Percentiles rank a stretch among this genome's conserved stretches.
Evolutionary conservation across 2,888 invertebrate genomes (phyloP).

Genomic region (Philereme vetulata): DNA sequence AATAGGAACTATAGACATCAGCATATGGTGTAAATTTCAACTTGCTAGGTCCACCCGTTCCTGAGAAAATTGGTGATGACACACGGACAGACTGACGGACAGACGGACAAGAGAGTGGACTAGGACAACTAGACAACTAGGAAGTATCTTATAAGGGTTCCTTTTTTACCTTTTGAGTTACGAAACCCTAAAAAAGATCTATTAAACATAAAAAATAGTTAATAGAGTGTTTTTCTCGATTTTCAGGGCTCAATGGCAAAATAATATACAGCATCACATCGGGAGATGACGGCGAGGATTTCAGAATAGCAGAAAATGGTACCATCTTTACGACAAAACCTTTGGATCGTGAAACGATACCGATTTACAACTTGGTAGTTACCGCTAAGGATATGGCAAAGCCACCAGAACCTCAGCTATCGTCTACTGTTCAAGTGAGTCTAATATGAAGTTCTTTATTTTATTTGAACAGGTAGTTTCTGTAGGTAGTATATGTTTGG

Average conservation of each 20-base stretch:
- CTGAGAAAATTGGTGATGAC: too few species aligned
- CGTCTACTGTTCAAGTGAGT: conserved; percentile 92
- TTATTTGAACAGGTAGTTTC: conserved; percentile 24
- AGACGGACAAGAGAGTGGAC: too few species aligned
- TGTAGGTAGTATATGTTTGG: conserved; percentile 29
- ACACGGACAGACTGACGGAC: too few species aligned
- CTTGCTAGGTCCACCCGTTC: too few species aligned
- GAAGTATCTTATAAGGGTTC: too few species aligned
- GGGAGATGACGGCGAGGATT: conserved; percentile 92
- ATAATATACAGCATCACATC: conserved; percentile 91
- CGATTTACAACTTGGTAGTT: conserved; percentile 92
- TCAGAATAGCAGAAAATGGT: conserved; percentile 92
- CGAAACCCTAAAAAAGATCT: too few species aligned
- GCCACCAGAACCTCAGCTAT: conserved; percentile 88
- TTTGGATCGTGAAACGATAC: conserved; percentile 93
- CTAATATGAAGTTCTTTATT: background rate
- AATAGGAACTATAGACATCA: too few species aligned
- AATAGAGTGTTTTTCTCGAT: background rate
- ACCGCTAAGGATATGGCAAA: conserved; percentile 93
- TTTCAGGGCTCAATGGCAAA: conserved; percentile 92
- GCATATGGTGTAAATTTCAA: too few species aligned
- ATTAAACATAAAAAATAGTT: background rate
- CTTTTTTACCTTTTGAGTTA: too few species aligned
- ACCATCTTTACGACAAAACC: conserved; percentile 89
- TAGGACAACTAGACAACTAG: too few species aligned